A percentile compares a stretch with the other conserved stretches of the same genome.
These are phyloP conservation scores for Hyalella azteca DNA, from an alignment of 2,888 invertebrate genomes.

Conservation along the genomic window DNA sequence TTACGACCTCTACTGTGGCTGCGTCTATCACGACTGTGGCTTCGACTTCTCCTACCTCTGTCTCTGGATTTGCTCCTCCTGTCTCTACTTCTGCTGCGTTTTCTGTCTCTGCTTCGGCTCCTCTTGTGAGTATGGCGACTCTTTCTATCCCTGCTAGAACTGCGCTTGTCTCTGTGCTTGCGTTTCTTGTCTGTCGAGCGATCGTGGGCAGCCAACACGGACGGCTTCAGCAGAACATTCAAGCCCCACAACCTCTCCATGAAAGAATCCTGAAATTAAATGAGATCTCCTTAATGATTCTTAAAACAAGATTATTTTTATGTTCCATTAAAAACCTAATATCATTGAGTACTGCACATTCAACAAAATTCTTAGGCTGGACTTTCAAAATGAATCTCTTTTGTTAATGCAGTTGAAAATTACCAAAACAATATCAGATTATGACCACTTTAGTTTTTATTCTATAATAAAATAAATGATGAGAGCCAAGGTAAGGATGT, in stretches of 20 bases:
- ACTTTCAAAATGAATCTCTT: no score
- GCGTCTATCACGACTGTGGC: conserved; percentile 60
- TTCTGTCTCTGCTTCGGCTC: conserved; percentile 53
- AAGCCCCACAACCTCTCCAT: conserved; percentile 90
- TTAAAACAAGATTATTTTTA: no score
- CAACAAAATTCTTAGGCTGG: no score
- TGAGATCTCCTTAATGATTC: no score
- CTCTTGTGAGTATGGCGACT: conserved; percentile 59
- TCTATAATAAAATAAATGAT: no score
- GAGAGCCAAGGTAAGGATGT: no score
- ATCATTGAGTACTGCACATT: no score
- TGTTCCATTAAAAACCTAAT: no score
- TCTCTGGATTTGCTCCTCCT: conserved; percentile 21
- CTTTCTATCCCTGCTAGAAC: conserved; percentile 43
- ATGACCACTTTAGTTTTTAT: no score
- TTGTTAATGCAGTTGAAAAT: no score
- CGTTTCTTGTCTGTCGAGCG: conserved; percentile 40
- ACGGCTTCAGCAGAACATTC: conserved; percentile 88
- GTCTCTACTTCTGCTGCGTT: conserved; percentile 1
- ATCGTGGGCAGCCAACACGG: conserved; percentile 60
- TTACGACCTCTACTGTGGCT: conserved; percentile 41
- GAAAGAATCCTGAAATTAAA: conserved; percentile 81
- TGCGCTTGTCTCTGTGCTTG: conserved; percentile 51
- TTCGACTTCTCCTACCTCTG: conserved; percentile 57
- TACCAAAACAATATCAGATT: no score